Base-by-base conservation (phyloP, 2,113 vertebrate genomes). In the Amphilophus citrinellus region DNA sequence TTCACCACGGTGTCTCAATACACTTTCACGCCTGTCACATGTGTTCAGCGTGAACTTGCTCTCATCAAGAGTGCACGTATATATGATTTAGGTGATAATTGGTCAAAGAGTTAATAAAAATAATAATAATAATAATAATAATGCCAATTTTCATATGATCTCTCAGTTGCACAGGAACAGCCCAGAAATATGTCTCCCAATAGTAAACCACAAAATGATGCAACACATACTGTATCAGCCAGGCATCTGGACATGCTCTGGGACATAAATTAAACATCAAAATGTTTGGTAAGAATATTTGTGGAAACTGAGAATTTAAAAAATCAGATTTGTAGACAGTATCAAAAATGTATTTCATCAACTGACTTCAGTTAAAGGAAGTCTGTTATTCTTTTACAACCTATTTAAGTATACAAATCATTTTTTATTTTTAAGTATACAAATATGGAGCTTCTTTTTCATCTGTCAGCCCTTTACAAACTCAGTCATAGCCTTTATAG, bases 141-240 rank as follows among this genome's bases (percentile, higher is more conserved):
- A 53, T 32, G 6, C 44, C 24, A 73, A 39, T 73, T 73, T 50
- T 71, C 17, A 20, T 20, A 2, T 6, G 6, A 65, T 62, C 44
- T 78, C 47, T 58, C 20, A 11, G 32, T 22, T 82, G 14, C 27
- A 30, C 63, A 73, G 44, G 44, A 73, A 53, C 66, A 47, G 44
- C 24, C 66, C 44, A 53, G 44, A 80, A 57, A 66, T 24, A 53
- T 27, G 27, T 77, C 68, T 82, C 59, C 59, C 76, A 79, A 15
- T 58, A 18, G 14, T 11, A 82, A 35, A 77, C 13, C 15, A 78
- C 5, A 61, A 56, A 68, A 77, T 77, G 61, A 82, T 82, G 79
- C 27, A 77, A 73, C n/a, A 39, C n/a, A 53, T n/a, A 27, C 10
- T 56, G 71, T 30, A 11, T 20, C 39, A 3, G 44, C 44, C 83